These are phyloP conservation scores for Vandiemenella viatica DNA, from an alignment of 2,888 invertebrate genomes.

Conservation along the genomic window DNA sequence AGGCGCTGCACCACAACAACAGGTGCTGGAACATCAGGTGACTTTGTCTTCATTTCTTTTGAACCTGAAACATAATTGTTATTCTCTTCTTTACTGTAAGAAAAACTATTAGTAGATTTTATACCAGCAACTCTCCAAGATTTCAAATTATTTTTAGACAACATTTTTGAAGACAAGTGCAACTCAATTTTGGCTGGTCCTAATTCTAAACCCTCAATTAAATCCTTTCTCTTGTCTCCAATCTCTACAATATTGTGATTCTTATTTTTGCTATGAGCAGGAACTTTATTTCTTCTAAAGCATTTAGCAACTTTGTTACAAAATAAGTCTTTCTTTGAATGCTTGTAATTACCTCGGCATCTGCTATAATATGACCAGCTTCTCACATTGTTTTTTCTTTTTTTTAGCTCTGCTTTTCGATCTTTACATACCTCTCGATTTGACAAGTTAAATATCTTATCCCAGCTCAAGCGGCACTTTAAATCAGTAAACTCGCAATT, in stretches of 20 bases:
- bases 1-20: conserved; percentile 12
- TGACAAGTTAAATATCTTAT: conserved; percentile 13
- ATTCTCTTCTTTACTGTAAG: background rate
- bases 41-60: background rate
- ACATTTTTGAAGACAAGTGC: conserved; percentile 6
- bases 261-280: background rate
- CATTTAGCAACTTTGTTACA: too few species aligned
- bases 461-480: conserved; percentile 14
- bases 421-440: conserved; percentile 4
- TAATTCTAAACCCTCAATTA: conserved; percentile 4
- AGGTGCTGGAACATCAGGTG: conserved; percentile 2
- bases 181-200: conserved; percentile 13
- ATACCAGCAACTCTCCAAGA: background rate
- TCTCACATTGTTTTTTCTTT: background rate
- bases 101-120: background rate
- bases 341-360: background rate
- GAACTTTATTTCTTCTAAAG: too few species aligned
- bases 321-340: too few species aligned
- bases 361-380: conserved; percentile 3
- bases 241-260: background rate
- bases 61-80: background rate
- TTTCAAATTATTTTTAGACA: background rate
- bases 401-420: background rate
- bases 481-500: background rate
- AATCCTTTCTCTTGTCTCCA: background rate